Percentiles rank a stretch among this genome's conserved stretches.
These are phyloP conservation scores for Sternarchorhynchus goeldii DNA, from an alignment of 2,797 vertebrate species.

Conservation along the genomic window DNA sequence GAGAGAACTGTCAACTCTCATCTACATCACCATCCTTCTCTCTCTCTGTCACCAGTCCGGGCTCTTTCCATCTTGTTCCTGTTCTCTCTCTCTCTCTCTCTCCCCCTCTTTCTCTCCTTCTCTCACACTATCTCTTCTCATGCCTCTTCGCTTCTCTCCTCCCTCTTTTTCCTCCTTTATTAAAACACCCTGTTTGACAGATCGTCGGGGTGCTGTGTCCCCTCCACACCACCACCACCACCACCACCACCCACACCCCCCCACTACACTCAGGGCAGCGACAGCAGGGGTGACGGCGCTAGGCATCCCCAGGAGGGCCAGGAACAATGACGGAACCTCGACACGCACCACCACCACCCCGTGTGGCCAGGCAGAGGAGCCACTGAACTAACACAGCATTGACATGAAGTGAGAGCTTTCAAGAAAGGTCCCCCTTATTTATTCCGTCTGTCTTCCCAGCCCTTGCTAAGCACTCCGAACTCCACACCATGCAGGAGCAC, in stretches of 20 bases:
- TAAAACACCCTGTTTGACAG: slow-evolving; percentile 61
- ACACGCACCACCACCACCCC: slow-evolving; percentile 40
- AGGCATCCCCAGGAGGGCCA: slow-evolving; percentile 65
- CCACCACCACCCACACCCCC: slow-evolving; percentile 70
- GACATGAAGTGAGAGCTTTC: slow-evolving; percentile 61
- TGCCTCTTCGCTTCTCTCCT: slow-evolving; percentile 1
- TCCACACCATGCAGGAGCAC: slow-evolving; percentile 57
- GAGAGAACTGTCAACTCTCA: slow-evolving; percentile 90
- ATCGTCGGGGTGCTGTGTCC: slow-evolving; percentile 51
- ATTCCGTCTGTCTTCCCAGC: slow-evolving; percentile 60
- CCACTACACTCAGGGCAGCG: slow-evolving; percentile 64
- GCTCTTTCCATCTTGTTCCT: slow-evolving; percentile 74
- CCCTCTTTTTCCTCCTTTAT: slow-evolving; percentile 53
- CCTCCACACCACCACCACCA: slow-evolving; percentile 66
- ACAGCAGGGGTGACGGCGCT: slow-evolving; percentile 55
- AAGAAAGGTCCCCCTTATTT: slow-evolving; percentile 61
- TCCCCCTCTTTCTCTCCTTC: slow-evolving; percentile 50
- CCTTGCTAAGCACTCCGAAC: slow-evolving; percentile 57
- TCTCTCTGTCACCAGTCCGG: slow-evolving; percentile 59
- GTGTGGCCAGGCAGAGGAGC: slow-evolving; percentile 53
- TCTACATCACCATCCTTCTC: slow-evolving; percentile 81
- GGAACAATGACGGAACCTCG: slow-evolving; percentile 59
- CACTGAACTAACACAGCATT: slow-evolving; percentile 59
- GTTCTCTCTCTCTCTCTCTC: slow-evolving; percentile 65
- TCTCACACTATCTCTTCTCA: slow-evolving; percentile 35